Base-by-base conservation (phyloP, 2,797 vertebrate genomes). In the Ctenochaetus hawaiiensis region DNA sequence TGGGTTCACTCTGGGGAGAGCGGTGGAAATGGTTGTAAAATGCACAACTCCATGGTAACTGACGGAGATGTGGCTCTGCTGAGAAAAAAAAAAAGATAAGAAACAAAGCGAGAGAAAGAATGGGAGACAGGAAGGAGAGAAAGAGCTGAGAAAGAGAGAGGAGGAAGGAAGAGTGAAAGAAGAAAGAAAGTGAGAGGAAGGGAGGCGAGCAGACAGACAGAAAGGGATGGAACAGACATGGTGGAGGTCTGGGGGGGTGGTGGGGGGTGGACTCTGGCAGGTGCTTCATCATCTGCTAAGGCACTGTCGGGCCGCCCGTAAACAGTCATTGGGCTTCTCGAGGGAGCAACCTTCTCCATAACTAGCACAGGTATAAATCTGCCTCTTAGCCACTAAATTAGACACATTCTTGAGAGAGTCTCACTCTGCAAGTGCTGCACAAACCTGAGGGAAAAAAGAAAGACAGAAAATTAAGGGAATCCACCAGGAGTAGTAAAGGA, bases 301-400 rank as follows among this genome's bases (percentile, higher is more conserved):
- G 89, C 91, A 88, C 93, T 93, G 94, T 94, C 90, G 87, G 90
- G 83, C 86, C 74, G 91, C 92, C 94, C 85, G 88, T 94, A 96
- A 96, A 96, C 93, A 94, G 93, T 94, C 92, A 93, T 89, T 84
- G 93, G 92, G 87, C 94, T 94, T 95, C 95, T 95, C 95, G 48
- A 30, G 93, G 92, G 96, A 94, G 86, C 92, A 87, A 93, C 96
- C 95, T 93, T 94, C 93, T 97, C 92, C 94, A 92, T 95, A 95
- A 95, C 94, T 95, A 96, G 95, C 92, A 90, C 90, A 94, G 93
- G 94, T 94, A 95, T 97, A 97, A 97, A 97, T 96, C 83, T 93
- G 93, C 92, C 90, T 91, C 94, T 95, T 95, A 95, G 90, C 83
- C 92, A 95, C 96, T 96, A 95, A 96, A 96, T 96, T 96, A 94